Base-by-base conservation (phyloP, 2,113 vertebrate species). In the Melanerpes formicivorus region DNA sequence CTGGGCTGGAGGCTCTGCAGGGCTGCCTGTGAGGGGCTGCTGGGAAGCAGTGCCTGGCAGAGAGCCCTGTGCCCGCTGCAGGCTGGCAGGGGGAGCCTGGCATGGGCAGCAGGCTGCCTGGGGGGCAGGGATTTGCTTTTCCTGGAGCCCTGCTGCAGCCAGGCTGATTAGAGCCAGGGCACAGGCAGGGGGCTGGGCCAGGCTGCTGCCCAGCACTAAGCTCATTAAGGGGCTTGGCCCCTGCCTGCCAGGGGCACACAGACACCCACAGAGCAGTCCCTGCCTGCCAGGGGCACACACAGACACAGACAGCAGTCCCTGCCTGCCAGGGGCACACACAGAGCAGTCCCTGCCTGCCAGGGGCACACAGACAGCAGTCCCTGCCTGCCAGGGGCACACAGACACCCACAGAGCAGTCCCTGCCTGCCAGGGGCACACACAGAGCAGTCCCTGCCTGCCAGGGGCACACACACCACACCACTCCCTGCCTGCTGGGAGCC, bases 191-290 rank as follows among this genome's bases (percentile, higher is more conserved):
- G 80, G 86, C 67, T 15, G 11, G 6, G 59, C 22, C 80, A 0
- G 25, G 85, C 55, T 4, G 34, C 80, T 50, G n/a, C 4, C 2
- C 6, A 70, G 80, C 84, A 4, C 2, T 95, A 96, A 97, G 95
- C 96, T 95, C 93, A 18, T 97, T 96, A 95, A 59, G 54, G 74
- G 62, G 46, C 81, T 95, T 60, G 83, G 71, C 25, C 55, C 11
- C 27, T 23, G 82, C 66, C 67, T 17, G 79, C 75, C 40, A 11
- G 40, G 40, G 40, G 40, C 37, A 37, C 37, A 37, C 34, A 34
- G 34, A 34, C 34, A n/a, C n/a, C n/a, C n/a, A n/a, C n/a, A n/a
- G n/a, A 34, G 34, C 34, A 34, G 34, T 34, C 34, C 37, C 37
- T 37, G 37, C 37, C 37, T 10, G 37, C 37, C 37, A 10, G 37